Evolutionary conservation across 1,140 invertebrate species (phyloP).

Genomic region (Drosophila bipectinata): DNA sequence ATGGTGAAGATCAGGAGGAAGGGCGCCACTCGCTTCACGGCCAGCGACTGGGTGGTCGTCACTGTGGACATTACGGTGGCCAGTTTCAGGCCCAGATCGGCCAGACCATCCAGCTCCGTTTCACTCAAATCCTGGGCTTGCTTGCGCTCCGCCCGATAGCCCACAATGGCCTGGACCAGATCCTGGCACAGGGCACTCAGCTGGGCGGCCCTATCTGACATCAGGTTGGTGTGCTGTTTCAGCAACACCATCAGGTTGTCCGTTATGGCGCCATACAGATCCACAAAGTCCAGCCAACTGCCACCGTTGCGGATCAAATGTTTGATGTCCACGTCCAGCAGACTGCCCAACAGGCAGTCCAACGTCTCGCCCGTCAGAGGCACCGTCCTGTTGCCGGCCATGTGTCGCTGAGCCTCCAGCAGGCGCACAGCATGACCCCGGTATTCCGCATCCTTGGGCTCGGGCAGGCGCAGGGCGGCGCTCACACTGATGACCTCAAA

Average conservation of each 20-base stretch:
- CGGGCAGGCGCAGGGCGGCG: slow-evolving; percentile 46
- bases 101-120: slow-evolving; percentile 65
- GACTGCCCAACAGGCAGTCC: slow-evolving; percentile 63
- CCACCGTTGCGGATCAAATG: slow-evolving; percentile 48
- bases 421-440: slow-evolving; percentile 35
- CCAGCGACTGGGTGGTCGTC: slow-evolving; percentile 52
- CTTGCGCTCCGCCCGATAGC: slow-evolving; percentile 73
- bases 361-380: slow-evolving; percentile 68
- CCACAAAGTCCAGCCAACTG: slow-evolving; percentile 49
- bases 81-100: slow-evolving; percentile 71
- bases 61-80: slow-evolving; percentile 67
- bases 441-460: slow-evolving; percentile 16
- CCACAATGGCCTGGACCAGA: slow-evolving; percentile 70
- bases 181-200: slow-evolving; percentile 70
- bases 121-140: slow-evolving; percentile 58
- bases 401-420: slow-evolving; percentile 59
- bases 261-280: slow-evolving; percentile 48
- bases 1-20: slow-evolving; percentile 79
- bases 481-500: slow-evolving; percentile 67
- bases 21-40: slow-evolving; percentile 78
- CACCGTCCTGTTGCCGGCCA: slow-evolving; percentile 68
- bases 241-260: slow-evolving; percentile 61
- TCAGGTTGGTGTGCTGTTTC: slow-evolving; percentile 60
- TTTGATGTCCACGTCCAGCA: slow-evolving; percentile 75
- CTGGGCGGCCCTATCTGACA: slow-evolving; percentile 75